Evolutionary conservation across 2,797 vertebrate genomes (phyloP).

Genomic region (Xiphorhynchus erythropygius): DNA sequence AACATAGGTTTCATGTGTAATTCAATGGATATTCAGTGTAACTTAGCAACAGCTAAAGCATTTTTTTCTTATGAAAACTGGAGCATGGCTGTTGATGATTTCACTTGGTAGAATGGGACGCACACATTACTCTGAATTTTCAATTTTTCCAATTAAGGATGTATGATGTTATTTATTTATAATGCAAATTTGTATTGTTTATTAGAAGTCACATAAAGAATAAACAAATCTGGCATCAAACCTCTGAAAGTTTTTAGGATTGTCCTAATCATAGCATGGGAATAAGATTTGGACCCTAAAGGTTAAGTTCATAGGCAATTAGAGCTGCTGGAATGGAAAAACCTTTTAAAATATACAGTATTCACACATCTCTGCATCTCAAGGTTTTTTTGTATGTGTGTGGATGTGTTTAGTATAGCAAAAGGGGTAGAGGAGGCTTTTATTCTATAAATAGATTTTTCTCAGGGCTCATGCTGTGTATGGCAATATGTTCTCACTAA

Average conservation of each 20-base stretch:
- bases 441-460: slow-evolving; percentile 9
- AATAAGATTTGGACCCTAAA: background rate
- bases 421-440: background rate
- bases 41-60: slow-evolving; percentile 70
- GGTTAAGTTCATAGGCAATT: background rate
- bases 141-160: slow-evolving; percentile 58
- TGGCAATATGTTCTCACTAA: slow-evolving; percentile 9
- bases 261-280: background rate
- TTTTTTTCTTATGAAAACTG: slow-evolving; percentile 56
- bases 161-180: slow-evolving; percentile 53
- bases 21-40: slow-evolving; percentile 58
- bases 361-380: background rate
- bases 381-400: background rate
- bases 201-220: slow-evolving; percentile 10
- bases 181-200: slow-evolving; percentile 29
- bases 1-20: slow-evolving; percentile 56
- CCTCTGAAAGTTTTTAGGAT: background rate
- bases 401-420: background rate
- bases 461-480: background rate
- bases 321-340: background rate
- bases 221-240: background rate
- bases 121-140: slow-evolving; percentile 64
- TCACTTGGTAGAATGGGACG: slow-evolving; percentile 29
- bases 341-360: background rate
- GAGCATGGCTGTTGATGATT: slow-evolving; percentile 47